Base-by-base conservation (phyloP, 2,888 invertebrate species). In the Amphimallon solstitiale region DNA sequence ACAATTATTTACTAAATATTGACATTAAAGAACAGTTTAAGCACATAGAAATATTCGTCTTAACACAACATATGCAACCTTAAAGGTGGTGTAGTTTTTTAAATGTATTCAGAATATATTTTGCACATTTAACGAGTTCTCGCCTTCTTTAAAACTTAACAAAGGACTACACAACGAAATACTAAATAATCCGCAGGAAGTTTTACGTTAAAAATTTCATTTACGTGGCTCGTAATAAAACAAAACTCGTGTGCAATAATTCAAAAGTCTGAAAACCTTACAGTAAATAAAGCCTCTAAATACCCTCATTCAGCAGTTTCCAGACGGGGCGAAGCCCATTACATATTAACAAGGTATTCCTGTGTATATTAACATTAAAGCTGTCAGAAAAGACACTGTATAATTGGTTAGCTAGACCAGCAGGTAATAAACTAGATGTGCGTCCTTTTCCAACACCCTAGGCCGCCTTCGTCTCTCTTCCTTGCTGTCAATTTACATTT, bases 301-400 rank as follows among this genome's bases (percentile, higher is more conserved):
- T 72, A 70, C 71, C 73, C 76, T 76, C 75, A 76, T 77, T 77
- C 74, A 76, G 74, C 74, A 72, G 75, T 75, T 73, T 72, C 75
- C 73, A 73, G 71, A 71, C 71, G n/a, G 71, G 75, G 68, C 70
- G 78, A 80, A 80, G 78, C 79, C 80, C 78, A 81, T 81, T 82
- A 82, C 81, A 82, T 80, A 82, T 82, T 81, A 82, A 82, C 82
- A 81, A 81, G 81, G 80, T 80, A 80, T 80, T 81, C 79, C 80
- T 78, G 80, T 77, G 76, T 79, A 80, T 80, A 81, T 82, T 82
- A 81, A 81, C 81, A 81, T 81, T 81, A 81, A 81, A 82, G 75
- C 81, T 82, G 82, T 82, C 82, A 82, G 80, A 80, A 79, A 78
- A 80, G 80, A 81, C 82, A 81, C 81, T 78, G 80, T 79, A 82